phyloP scores from a whole-genome alignment of 2,888 invertebrate species.

The Kuschelorhynchus macadamiae region DNA sequence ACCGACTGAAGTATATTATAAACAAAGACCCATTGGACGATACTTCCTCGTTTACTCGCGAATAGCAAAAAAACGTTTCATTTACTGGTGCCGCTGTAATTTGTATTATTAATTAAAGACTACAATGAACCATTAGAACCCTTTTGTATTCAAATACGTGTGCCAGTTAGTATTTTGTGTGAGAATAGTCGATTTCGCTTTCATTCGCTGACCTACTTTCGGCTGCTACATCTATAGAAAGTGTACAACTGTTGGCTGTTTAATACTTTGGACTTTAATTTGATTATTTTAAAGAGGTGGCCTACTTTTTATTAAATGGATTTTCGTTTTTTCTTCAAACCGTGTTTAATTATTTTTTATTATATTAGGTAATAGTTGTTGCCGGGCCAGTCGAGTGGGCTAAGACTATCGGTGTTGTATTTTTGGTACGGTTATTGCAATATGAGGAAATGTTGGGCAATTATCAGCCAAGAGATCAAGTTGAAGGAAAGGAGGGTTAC shows the following conservation, averaged over 20 bases:
- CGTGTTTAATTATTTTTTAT: constrained; percentile 37
- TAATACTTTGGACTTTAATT: constrained; percentile 44
- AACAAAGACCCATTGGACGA: neutral
- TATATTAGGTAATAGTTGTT: constrained; percentile 22
- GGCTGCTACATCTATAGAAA: constrained; percentile 67
- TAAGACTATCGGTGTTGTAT: too few relatives aligned
- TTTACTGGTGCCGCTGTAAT: constrained; percentile 20
- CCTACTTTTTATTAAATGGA: constrained; percentile 41
- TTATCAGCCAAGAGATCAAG: too few relatives aligned
- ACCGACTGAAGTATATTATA: neutral
- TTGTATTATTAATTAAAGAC: constrained; percentile 43
- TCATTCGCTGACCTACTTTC: constrained; percentile 62
- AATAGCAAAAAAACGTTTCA: constrained; percentile 10
- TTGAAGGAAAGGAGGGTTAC: too few relatives aligned
- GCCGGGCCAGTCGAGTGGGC: too few relatives aligned
- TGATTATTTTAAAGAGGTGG: constrained; percentile 47
- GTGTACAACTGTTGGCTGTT: constrained; percentile 53
- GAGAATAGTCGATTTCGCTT: constrained; percentile 51
- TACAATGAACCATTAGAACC: constrained; percentile 43
- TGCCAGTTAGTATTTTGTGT: constrained; percentile 46
- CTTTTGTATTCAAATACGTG: constrained; percentile 48
- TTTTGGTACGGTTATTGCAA: too few relatives aligned
- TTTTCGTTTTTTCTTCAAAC: constrained; percentile 27
- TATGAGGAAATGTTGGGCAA: too few relatives aligned
- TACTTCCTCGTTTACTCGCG: constrained; percentile 20